Conservation (phyloP, 2,888 invertebrate genomes). For the Rotaria socialis region DNA sequence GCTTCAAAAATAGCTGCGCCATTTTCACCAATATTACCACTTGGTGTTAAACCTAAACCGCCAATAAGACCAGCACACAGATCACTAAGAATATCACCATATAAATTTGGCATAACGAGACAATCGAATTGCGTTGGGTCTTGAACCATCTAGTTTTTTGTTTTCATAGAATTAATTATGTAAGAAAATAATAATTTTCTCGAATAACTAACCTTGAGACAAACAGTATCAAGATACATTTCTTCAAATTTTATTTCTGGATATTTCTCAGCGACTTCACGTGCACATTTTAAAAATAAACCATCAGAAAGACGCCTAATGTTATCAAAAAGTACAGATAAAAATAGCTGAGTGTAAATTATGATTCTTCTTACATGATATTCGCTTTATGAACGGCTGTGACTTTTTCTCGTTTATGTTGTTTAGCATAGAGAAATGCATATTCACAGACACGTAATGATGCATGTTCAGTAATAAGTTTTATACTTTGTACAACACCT, state of each 20-base stretch:
- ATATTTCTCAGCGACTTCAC: slow-evolving; percentile 83
- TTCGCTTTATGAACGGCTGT: slow-evolving; percentile 99
- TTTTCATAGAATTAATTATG: slow-evolving; percentile 7
- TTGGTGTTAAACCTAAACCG: slow-evolving; percentile 92
- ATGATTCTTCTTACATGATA: slow-evolving; percentile 73
- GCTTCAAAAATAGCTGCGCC: slow-evolving; percentile 93
- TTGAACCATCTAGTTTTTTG: slow-evolving; percentile 66
- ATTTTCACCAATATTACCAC: slow-evolving; percentile 94
- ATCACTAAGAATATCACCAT: slow-evolving; percentile 94
- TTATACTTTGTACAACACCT: slow-evolving; percentile 98
- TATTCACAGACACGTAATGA: slow-evolving; percentile 91
- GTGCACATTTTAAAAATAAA: slow-evolving; percentile 88
- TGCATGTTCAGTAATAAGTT: slow-evolving; percentile 95
- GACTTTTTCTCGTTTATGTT: slow-evolving; percentile 75
- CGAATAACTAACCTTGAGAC: slow-evolving; percentile 75
- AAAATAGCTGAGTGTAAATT: neutral
- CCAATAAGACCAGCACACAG: slow-evolving; percentile 97
- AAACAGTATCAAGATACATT: slow-evolving; percentile 95
- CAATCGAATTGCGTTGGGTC: slow-evolving; percentile 95
- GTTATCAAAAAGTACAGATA: neutral
- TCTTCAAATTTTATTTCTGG: slow-evolving; percentile 92
- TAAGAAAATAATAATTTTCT: too few relatives aligned
- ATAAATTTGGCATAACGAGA: slow-evolving; percentile 96
- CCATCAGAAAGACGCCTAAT: slow-evolving; percentile 98
- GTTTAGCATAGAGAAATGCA: slow-evolving; percentile 89